Base-by-base conservation (phyloP, 1,140 invertebrate genomes). In the Bactericera cockerelli region DNA sequence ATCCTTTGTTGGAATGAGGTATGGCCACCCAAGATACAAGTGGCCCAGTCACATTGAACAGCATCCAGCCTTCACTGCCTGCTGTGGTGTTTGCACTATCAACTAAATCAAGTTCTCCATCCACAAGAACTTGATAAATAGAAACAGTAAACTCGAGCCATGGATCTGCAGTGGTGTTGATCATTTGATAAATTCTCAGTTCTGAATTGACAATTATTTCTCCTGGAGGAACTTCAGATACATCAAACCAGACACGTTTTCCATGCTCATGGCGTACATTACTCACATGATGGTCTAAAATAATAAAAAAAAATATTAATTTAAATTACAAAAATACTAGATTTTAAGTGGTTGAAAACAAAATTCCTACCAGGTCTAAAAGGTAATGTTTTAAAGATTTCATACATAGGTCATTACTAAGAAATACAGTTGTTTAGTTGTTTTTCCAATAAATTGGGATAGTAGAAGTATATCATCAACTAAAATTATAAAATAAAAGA, bases 171-270 rank as follows among this genome's bases (percentile, higher is more conserved):
- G 61, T 65, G 38, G 64, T 66, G 64, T 67, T 66, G 13, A 65
- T 65, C 26, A 64, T 66, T 57, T 57, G 61, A 70, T 86, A 93
- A 1, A 96, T 73, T 36, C 89, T 76, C 13, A 96, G 71, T 71
- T 95, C 91, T 1, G 89, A 89, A 53, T 83, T 83, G 26, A 93
- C 81, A 19, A 94, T 79, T 6, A 79, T 79, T 65, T 92, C 86
- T 58, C 82, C 83, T 2, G 76, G 70, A 1, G 87, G 81, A 6
- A 93, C 81, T 67, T 93, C 88, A 2, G 82, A 80, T 8, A 93
- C 83, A 70, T 95, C 89, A 70, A 97, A 97, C 87, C 87, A 95
- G 14, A 94, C 79, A 38, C 86, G 79, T 66, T 86, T 81, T 2
- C 90, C 89, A 67, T 83, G 81, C 61, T 89, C 87, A 66, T 93